Conservation (phyloP, 2,888 invertebrate genomes). For the Caenorhabditis parvicauda region DNA sequence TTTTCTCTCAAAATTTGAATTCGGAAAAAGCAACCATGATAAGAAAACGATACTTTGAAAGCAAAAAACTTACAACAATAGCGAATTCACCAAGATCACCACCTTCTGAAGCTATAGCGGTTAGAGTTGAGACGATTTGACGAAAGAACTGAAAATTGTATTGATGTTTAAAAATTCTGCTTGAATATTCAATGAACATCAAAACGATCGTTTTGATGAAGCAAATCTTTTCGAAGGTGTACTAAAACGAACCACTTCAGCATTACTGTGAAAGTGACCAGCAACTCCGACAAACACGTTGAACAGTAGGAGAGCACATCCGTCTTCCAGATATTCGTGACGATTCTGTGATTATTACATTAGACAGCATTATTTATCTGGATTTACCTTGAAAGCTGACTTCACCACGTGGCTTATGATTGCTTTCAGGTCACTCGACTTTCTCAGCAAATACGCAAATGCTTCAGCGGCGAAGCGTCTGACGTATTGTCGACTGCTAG, state of each 20-base stretch:
- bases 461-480: constrained; percentile 92
- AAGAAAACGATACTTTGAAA: neutral
- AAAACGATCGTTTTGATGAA: no score
- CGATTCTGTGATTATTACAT: constrained; percentile 6
- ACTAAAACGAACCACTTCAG: no score
- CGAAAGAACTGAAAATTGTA: constrained; percentile 16
- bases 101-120: neutral
- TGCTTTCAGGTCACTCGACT: constrained; percentile 57
- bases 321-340: constrained; percentile 64
- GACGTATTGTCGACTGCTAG: constrained; percentile 78
- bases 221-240: no score
- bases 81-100: constrained; percentile 3
- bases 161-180: no score
- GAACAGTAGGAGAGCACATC: constrained; percentile 83
- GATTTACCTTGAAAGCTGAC: constrained; percentile 31
- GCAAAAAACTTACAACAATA: constrained; percentile 10
- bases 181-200: no score
- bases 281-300: constrained; percentile 82
- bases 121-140: constrained; percentile 15
- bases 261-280: constrained; percentile 78
- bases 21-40: no score
- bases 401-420: constrained; percentile 29
- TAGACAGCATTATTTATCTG: neutral
- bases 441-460: constrained; percentile 86
- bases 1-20: neutral